Evolutionary conservation across 2,797 vertebrate genomes (phyloP), one percentile per base, ranked within the genome.

Genomic region (Rhinophrynus dorsalis): DNA sequence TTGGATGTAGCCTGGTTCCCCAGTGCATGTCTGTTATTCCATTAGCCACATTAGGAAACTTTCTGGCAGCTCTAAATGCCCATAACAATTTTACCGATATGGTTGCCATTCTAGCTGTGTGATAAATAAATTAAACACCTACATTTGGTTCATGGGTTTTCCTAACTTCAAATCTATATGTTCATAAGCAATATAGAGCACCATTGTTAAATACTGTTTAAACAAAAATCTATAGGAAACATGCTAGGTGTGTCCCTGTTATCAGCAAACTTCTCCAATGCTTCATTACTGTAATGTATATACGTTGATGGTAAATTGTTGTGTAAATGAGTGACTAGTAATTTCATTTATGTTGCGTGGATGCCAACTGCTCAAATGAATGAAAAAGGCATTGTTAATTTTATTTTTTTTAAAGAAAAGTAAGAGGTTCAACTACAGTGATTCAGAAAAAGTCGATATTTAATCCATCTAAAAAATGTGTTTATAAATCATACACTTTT

Each of bases 141-240:
- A 92, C 93, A 89, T 94, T 89, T 78, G 86, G 91, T 84, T 91
- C 90, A 90, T 93, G 87, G 66, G 90, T 94, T 94, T n/a, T 94
- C 91, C 91, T 88, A 82, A 90, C 92, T 94, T 94, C 86, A 89
- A 95, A 94, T 94, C 93, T 97, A 67, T 88, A 93, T 96, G 96
- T 99, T 97, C 95, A 94, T 94, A 96, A 98, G 96, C 96, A 98
- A 98, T 97, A 98, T 96, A 94, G 93, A 97, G 91, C 96, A 94
- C 90, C 93, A 93, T 96, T 91, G 93, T 96, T 96, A 95, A 92
- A 93, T 89, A 89, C 92, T 90, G 92, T 95, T 92, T n/a, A n/a
- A 91, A 91, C 92, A 92, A 91, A 94, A 86, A 92, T 94, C 91
- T 93, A 88, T 97, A 95, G 87, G 84, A 88, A 83, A 84, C 79